phyloP scores from a whole-genome alignment of 2,888 invertebrate species.

The Portevinia maculata region DNA sequence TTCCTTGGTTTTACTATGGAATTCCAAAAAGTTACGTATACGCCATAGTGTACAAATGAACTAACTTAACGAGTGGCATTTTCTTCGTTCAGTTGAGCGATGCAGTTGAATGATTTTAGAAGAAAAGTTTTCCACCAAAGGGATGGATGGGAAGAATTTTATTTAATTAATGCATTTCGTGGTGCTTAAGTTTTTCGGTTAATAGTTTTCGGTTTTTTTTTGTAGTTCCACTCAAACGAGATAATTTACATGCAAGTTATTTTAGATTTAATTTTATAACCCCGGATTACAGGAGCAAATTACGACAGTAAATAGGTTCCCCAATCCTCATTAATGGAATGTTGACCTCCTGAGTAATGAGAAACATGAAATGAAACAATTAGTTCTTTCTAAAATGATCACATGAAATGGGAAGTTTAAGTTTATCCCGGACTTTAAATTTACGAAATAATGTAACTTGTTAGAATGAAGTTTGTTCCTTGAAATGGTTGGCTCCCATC shows the following conservation, averaged over 20 bases:
- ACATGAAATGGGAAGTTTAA: neutral
- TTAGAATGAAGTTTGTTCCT: too few species aligned
- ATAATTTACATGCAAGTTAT: conserved; percentile 71
- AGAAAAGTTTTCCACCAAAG: conserved; percentile 20
- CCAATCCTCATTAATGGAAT: conserved; percentile 22
- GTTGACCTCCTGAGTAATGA: conserved; percentile 45
- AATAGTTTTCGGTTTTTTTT: conserved; percentile 14
- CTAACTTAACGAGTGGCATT: conserved; percentile 64
- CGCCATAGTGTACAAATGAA: conserved; percentile 69
- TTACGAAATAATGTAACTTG: too few species aligned
- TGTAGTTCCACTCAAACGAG: conserved; percentile 33
- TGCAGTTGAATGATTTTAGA: conserved; percentile 18
- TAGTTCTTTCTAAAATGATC: neutral
- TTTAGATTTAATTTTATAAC: conserved; percentile 55
- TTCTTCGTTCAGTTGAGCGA: conserved; percentile 34
- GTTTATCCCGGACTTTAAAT: too few species aligned
- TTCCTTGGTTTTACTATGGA: conserved; percentile 24
- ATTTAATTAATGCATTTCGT: conserved; percentile 72
- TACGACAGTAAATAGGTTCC: conserved; percentile 23
- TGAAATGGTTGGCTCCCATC: too few species aligned
- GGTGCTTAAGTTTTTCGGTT: conserved; percentile 58
- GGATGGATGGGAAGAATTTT: conserved; percentile 34
- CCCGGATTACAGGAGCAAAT: conserved; percentile 26
- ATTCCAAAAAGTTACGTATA: conserved; percentile 59
- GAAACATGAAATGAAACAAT: neutral